Evolutionary conservation across 92 coral and sea anemone genomes (phyloP).

Genomic region (Porites evermanni): DNA sequence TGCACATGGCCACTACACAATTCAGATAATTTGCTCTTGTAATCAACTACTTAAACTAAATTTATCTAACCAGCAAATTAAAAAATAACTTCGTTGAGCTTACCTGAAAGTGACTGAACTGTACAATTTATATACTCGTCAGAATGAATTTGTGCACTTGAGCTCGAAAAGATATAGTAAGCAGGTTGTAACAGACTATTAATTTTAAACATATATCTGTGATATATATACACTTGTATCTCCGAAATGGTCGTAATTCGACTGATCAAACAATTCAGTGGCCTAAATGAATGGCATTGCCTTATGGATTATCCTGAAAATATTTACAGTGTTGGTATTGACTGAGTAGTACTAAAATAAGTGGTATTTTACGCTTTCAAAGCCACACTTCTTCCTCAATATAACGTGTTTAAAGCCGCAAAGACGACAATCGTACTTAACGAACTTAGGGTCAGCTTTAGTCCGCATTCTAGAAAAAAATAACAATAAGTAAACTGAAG

Average conservation of each 20-base stretch:
- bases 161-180: too few species aligned
- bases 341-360: not conserved
- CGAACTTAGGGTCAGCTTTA: not conserved
- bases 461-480: not conserved
- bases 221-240: not conserved
- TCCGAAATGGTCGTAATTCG: not conserved
- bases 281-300: not conserved
- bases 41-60: too few species aligned
- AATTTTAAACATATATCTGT: too few species aligned
- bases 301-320: not conserved
- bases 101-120: too few species aligned
- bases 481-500: not conserved
- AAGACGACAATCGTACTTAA: slow-evolving; percentile 28
- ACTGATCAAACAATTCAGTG: not conserved
- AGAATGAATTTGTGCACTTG: too few species aligned
- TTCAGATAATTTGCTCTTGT: too few species aligned
- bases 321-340: not conserved
- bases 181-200: too few species aligned
- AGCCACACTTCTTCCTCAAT: slow-evolving; percentile 11
- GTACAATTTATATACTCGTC: too few species aligned
- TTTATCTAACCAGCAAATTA: too few species aligned
- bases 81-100: too few species aligned
- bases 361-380: slow-evolving; percentile 14
- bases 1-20: too few species aligned
- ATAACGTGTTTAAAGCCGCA: slow-evolving; percentile 21